phyloP scores from a whole-genome alignment of 2,888 invertebrate genomes.

The Coleophora flavipennella region DNA sequence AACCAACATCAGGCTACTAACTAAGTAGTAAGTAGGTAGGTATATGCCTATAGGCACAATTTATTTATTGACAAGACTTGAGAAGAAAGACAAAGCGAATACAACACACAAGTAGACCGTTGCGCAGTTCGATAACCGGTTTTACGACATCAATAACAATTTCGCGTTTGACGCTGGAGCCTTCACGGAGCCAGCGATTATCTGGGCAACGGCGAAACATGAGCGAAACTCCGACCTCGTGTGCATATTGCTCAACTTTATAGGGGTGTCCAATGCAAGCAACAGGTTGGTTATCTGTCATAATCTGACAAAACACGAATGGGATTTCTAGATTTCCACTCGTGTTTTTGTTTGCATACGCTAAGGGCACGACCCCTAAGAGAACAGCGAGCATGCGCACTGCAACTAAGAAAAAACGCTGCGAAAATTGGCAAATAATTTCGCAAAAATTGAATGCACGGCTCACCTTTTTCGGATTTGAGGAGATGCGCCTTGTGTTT shows the following conservation, averaged over 20 bases:
- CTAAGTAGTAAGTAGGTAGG: no score
- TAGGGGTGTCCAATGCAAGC: conserved; percentile 53
- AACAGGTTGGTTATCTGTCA: conserved; percentile 61
- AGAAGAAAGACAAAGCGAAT: no score
- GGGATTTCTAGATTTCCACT: conserved; percentile 56
- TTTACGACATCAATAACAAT: conserved; percentile 6
- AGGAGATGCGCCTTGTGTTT: conserved; percentile 77
- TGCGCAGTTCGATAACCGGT: conserved; percentile 30
- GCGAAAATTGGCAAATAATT: conserved; percentile 21
- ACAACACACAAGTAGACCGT: conserved; percentile 15
- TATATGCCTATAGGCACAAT: no score
- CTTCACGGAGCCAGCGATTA: neutral
- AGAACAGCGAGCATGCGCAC: conserved; percentile 53
- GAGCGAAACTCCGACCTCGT: conserved; percentile 14
- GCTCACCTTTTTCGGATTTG: conserved; percentile 80
- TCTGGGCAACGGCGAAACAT: conserved; percentile 5
- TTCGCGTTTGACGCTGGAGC: no score
- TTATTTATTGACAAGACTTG: no score
- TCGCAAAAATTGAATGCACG: conserved; percentile 17
- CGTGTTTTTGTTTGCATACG: conserved; percentile 56
- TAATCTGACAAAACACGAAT: conserved; percentile 62
- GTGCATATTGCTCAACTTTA: conserved; percentile 40
- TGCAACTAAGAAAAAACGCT: conserved; percentile 22
- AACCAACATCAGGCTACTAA: no score
- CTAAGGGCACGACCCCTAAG: conserved; percentile 16